Percentiles rank a stretch among this genome's conserved stretches.
Evolutionary conservation across 2,797 vertebrate genomes (phyloP).

Genomic region (Pantherophis vulpinus): DNA sequence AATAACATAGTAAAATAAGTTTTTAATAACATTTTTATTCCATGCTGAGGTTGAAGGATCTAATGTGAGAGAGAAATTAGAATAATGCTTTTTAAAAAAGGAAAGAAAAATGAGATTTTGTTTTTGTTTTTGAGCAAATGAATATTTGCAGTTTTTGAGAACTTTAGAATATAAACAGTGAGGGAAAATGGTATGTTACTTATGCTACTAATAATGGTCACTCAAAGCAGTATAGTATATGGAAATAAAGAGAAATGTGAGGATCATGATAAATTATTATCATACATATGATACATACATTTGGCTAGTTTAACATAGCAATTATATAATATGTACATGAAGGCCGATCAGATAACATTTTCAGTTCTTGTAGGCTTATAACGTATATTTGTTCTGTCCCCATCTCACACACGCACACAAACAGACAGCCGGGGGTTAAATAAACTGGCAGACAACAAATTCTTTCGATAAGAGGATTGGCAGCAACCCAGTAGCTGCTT

Average conservation of each 20-base stretch:
- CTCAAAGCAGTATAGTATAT: conserved; percentile 19
- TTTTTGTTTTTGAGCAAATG: conserved; percentile 37
- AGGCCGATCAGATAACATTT: conserved; percentile 36
- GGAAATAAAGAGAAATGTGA: background rate
- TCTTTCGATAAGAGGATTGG: too few relatives aligned
- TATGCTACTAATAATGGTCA: background rate
- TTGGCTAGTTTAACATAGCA: background rate
- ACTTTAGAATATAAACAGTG: conserved; percentile 20
- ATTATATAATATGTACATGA: conserved; percentile 11
- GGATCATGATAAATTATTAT: conserved; percentile 1
- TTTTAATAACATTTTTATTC: conserved; percentile 38
- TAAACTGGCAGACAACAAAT: too few relatives aligned
- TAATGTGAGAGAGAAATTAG: background rate
- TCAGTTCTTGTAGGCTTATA: conserved; percentile 27
- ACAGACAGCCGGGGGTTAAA: too few relatives aligned
- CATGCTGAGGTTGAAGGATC: conserved; percentile 42
- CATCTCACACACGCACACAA: too few relatives aligned
- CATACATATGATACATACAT: conserved; percentile 27
- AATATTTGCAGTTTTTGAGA: background rate
- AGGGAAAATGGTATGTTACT: conserved; percentile 6
- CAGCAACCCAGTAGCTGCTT: too few relatives aligned
- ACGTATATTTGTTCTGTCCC: conserved; percentile 17
- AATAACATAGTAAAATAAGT: conserved; percentile 32
- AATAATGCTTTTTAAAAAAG: conserved; percentile 28
- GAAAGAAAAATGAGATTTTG: conserved; percentile 43